Base-by-base conservation (phyloP, 2,797 vertebrate species). In the Sparidentex hasta region DNA sequence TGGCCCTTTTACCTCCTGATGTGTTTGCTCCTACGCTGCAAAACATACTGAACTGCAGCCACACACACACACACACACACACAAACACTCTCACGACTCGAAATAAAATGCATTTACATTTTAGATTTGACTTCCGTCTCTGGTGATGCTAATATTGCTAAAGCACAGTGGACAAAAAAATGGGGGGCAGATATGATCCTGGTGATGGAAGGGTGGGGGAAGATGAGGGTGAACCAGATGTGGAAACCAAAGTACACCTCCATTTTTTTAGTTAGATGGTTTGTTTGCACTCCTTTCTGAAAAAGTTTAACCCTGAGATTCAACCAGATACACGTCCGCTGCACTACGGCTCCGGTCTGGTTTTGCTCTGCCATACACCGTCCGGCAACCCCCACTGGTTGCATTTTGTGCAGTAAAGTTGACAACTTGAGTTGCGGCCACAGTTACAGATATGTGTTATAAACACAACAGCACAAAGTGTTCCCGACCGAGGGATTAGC, bases 31-130 rank as follows among this genome's bases (percentile, higher is more conserved):
- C 61, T 64, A 46, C 29, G 23, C 52, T 55, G 43, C 66, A 69
- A 73, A 73, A 82, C 71, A 80, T 65, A 69, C 43, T 1, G 7
- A 67, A 27, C 21, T 21, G 14, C 27, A 5, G 58, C 54, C 54
- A 41, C 65, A 73, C 70, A 74, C 50, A 25, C 52, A 59, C 52
- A 74, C 58, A 58, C 2, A 25, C n/a, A n/a, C n/a, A n/a, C 71
- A 33, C 50, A 73, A 55, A 23, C 20, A 59, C 44, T 55, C 29
- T 57, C 55, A 74, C 58, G 27, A 21, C 27, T 62, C 11, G 48
- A 54, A 55, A 65, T 66, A 48, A 81, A 70, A 83, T 14, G 6
- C 74, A 85, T 89, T 82, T 85, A 67, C 87, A 90, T 88, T 80
- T 86, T 71, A 88, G 76, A 86, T 85, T 82, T 76, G 25, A 13